phyloP scores from a whole-genome alignment of 2,797 vertebrate species.

The Cryptoprocta ferox region DNA sequence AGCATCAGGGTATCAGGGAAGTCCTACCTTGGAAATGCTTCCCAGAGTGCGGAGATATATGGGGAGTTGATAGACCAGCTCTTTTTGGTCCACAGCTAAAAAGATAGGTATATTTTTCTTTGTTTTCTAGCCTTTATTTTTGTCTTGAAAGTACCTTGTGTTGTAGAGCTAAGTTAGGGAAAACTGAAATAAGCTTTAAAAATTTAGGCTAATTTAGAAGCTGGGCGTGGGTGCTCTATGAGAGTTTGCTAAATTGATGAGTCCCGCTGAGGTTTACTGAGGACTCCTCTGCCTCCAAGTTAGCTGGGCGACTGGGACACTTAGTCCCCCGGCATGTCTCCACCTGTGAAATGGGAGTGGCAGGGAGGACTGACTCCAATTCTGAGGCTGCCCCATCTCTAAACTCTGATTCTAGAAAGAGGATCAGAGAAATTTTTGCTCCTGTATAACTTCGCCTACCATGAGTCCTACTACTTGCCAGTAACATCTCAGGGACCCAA shows the following conservation, averaged over 20 bases:
- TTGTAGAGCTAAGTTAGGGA: background rate
- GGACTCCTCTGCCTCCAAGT: background rate
- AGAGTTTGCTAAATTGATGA: background rate
- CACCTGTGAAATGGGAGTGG: background rate
- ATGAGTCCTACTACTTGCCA: background rate
- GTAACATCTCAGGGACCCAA: background rate
- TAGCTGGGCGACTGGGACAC: background rate
- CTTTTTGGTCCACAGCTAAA: background rate
- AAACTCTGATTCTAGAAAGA: background rate
- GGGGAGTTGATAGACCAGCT: background rate
- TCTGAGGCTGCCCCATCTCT: background rate
- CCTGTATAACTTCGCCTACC: background rate
- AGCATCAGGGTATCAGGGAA: background rate
- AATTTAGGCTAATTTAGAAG: background rate
- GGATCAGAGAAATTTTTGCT: background rate
- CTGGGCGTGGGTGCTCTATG: background rate
- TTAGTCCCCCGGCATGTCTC: background rate
- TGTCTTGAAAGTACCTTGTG: background rate
- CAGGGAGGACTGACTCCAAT: background rate
- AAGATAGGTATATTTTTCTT: background rate
- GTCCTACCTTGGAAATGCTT: background rate
- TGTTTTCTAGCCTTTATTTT: background rate
- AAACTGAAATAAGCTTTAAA: background rate
- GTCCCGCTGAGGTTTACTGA: background rate
- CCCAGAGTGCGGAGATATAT: background rate